Evolutionary conservation across 2,888 invertebrate species (phyloP).

Genomic region (Cynaeus angustus): DNA sequence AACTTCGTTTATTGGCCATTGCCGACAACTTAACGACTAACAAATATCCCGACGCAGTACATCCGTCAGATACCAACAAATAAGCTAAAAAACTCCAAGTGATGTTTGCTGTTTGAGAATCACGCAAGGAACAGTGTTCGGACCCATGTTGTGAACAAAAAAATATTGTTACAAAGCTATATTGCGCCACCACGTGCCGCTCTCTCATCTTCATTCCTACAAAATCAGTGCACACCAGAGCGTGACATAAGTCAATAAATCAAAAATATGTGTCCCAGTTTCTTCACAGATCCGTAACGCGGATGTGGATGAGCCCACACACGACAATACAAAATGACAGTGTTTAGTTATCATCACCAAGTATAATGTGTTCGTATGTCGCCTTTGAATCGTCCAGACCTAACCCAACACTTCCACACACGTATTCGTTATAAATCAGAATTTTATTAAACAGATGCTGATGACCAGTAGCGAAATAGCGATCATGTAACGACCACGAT

Average conservation of each 20-base stretch:
- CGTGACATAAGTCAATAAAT: slow-evolving; percentile 20
- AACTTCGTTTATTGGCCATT: slow-evolving; percentile 11
- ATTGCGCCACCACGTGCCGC: slow-evolving; percentile 14
- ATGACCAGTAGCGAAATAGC: slow-evolving; percentile 20
- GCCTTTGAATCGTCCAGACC: slow-evolving; percentile 29
- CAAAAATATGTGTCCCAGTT: slow-evolving; percentile 34
- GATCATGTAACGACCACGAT: slow-evolving; percentile 16
- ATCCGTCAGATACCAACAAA: slow-evolving; percentile 2
- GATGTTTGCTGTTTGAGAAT: not conserved
- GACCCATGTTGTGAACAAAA: too few species aligned
- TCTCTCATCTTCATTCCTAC: slow-evolving; percentile 14
- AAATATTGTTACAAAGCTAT: too few species aligned
- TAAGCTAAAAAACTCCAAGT: not conserved
- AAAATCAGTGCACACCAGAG: slow-evolving; percentile 2
- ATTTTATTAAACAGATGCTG: slow-evolving; percentile 29
- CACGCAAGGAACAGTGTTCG: slow-evolving; percentile 3
- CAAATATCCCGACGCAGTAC: slow-evolving; percentile 10
- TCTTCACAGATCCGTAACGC: slow-evolving; percentile 20
- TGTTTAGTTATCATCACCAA: slow-evolving; percentile 38
- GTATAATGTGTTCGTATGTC: slow-evolving; percentile 28
- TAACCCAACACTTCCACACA: slow-evolving; percentile 27
- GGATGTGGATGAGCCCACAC: slow-evolving; percentile 42
- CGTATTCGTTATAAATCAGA: slow-evolving; percentile 28
- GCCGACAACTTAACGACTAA: slow-evolving; percentile 9
- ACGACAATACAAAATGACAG: slow-evolving; percentile 33